Evolutionary conservation across 2,888 invertebrate species (phyloP), one percentile per base, ranked within the genome.

Genomic region (Torymus aiolomorphi): DNA sequence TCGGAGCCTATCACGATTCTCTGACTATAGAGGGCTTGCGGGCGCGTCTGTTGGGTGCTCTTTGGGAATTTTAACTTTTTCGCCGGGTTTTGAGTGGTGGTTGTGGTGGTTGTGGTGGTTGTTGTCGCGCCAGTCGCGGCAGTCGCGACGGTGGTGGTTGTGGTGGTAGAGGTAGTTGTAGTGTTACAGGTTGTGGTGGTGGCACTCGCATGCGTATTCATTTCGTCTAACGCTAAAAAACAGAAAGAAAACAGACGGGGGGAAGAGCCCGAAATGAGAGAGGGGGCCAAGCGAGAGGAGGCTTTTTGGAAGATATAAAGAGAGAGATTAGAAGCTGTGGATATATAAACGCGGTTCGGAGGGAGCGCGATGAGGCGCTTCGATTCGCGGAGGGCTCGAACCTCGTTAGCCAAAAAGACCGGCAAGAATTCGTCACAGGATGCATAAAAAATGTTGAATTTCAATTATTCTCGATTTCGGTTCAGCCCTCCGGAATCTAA

Each of bases 201-300:
- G 87, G 87, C 88, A 88, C 88, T 90, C 88, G 86, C 90, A 90
- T 89, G 90, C 90, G 89, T 85, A 88, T 88, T 88, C 85, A 88
- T 86, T 85, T 88, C 88, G 85, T 88, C 87, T 88, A 88, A 87
- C 85, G 90, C 90, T 90, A 90, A 90, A 88, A 86, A 90, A 90
- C 89, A 89, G 89, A 89, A 89, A 89, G 86, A 88, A 89, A 86
- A 85, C 63, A 63, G 51, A 31, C 31, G 31, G 31, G 31, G 62
- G 80, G 84, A 84, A 86, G 87, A 85, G 85, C 84, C 83, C 83
- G 85, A 76, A 80, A 78, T 77, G 65, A 82, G 77, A 79, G 56
- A 65, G 18, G 67, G 62, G 54, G 76, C 2, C 4, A 14, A 80
- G 76, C 62, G 71, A 78, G 67, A 10, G 24, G 49, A 14, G 42